These are phyloP conservation scores for Sialis fuliginosa DNA, from an alignment of 2,888 invertebrate genomes.

Conservation along the genomic window DNA sequence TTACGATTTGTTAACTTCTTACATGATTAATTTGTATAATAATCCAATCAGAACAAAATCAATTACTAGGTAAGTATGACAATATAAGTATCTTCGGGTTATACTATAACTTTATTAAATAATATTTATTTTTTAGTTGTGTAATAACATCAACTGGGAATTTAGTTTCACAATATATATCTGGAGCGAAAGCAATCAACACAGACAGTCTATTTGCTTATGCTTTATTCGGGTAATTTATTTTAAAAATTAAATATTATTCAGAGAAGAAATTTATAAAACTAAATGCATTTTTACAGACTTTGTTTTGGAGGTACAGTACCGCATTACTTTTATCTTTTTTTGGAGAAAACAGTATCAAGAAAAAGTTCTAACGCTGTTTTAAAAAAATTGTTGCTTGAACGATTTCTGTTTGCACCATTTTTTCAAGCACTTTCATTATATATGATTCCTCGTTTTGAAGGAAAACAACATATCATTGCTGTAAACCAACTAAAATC, in stretches of 20 bases:
- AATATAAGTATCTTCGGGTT: neutral
- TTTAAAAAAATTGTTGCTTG: slow-evolving; percentile 46
- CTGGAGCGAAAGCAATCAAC: slow-evolving; percentile 42
- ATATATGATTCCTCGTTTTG: slow-evolving; percentile 55
- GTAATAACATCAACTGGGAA: slow-evolving; percentile 54
- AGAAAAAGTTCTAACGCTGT: slow-evolving; percentile 28
- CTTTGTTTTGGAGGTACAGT: slow-evolving; percentile 63
- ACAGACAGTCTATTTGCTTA: slow-evolving; percentile 53
- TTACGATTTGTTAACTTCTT: slow-evolving; percentile 46
- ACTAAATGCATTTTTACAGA: slow-evolving; percentile 24
- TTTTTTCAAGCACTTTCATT: slow-evolving; percentile 54
- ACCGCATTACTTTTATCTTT: slow-evolving; percentile 59
- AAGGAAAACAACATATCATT: slow-evolving; percentile 50
- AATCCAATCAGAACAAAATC: slow-evolving; percentile 65
- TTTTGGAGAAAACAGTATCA: slow-evolving; percentile 40
- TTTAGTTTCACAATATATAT: slow-evolving; percentile 50
- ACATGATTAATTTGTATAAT: slow-evolving; percentile 56
- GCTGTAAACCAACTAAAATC: slow-evolving; percentile 43
- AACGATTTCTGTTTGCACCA: slow-evolving; percentile 54
- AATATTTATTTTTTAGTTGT: slow-evolving; percentile 34
- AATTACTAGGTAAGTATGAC: slow-evolving; percentile 47
- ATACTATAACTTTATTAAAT: slow-evolving; percentile 2
- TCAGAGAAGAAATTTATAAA: slow-evolving; percentile 1
- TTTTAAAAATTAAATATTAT: slow-evolving; percentile 4
- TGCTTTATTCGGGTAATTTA: slow-evolving; percentile 52